phyloP scores from a whole-genome alignment of 2,113 vertebrate species.

The Rutilus rutilus region DNA sequence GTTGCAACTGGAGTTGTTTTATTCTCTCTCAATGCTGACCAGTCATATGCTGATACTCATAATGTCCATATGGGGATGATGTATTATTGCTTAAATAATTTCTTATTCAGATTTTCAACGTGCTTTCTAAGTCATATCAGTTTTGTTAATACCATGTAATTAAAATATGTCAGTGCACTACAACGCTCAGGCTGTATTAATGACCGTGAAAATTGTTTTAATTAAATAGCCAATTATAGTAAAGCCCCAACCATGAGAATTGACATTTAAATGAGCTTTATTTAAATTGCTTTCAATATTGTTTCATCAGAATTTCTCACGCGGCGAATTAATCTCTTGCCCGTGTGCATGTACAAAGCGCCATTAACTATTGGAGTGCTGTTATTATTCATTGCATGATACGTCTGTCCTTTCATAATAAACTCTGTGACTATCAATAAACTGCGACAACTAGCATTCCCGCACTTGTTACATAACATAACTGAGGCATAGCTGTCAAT shows the following conservation, averaged over 20 bases:
- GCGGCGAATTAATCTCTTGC: constrained; percentile 97
- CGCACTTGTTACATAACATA: neutral
- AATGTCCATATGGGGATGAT: constrained; percentile 91
- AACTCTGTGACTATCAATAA: neutral
- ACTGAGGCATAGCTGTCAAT: neutral
- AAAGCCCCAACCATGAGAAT: constrained; percentile 99
- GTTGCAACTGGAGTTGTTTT: neutral
- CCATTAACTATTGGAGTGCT: constrained; percentile 23
- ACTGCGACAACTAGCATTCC: neutral
- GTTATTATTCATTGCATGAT: constrained; percentile 35
- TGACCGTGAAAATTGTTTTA: constrained; percentile 99
- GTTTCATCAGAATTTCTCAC: constrained; percentile 98
- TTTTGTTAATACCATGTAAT: constrained; percentile 99
- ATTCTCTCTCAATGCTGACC: constrained; percentile 72
- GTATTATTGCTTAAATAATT: constrained; percentile 99
- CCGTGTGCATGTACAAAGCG: constrained; percentile 38
- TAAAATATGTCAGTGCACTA: constrained; percentile 99
- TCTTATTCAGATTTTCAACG: constrained; percentile 90
- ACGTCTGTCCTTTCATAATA: neutral
- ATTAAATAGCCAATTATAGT: constrained; percentile 99
- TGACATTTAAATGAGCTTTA: constrained; percentile 99
- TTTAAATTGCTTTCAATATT: constrained; percentile 99
- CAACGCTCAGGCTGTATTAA: constrained; percentile 99
- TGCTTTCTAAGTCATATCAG: constrained; percentile 99
- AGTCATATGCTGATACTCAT: constrained; percentile 83